Evolutionary conservation across 1,140 invertebrate species (phyloP).

Genomic region (Drosophila quadrilineata): DNA sequence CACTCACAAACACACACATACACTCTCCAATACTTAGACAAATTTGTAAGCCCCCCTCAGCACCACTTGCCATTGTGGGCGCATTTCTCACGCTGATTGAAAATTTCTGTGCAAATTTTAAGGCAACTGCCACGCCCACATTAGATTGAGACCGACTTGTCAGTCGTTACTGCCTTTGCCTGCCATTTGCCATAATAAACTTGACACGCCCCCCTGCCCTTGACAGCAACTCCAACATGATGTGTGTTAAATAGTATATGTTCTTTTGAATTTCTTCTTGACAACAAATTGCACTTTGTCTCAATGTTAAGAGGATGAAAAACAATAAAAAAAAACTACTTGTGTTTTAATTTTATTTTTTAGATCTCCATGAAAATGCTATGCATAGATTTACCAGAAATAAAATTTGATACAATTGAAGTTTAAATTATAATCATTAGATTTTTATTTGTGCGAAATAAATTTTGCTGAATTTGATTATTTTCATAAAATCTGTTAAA

Average conservation of each 20-base stretch:
- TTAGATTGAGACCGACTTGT: too few relatives aligned
- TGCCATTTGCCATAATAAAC: constrained; percentile 51
- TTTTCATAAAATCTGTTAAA: too few relatives aligned
- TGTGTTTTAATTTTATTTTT: too few relatives aligned
- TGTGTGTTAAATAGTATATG: constrained; percentile 56
- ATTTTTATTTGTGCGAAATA: too few relatives aligned
- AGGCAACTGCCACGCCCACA: too few relatives aligned
- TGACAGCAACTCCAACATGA: not conserved
- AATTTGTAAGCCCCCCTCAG: too few relatives aligned
- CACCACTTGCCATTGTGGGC: too few relatives aligned
- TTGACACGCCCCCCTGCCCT: constrained; percentile 24
- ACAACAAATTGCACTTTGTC: constrained; percentile 74
- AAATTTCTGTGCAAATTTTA: constrained; percentile 68
- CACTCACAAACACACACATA: not conserved
- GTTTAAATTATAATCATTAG: too few relatives aligned
- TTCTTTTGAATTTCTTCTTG: constrained; percentile 65
- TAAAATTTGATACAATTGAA: too few relatives aligned
- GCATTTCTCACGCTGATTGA: constrained; percentile 48
- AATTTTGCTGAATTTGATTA: too few relatives aligned
- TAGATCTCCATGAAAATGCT: too few relatives aligned
- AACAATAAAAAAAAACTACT: constrained; percentile 18
- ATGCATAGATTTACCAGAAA: too few relatives aligned
- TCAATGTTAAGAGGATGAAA: constrained; percentile 28
- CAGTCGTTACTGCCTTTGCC: constrained; percentile 40
- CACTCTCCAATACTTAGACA: not conserved